A percentile compares a stretch with the other conserved stretches of the same genome.
These are phyloP conservation scores for Drosophila testacea DNA, from an alignment of 2,888 invertebrate genomes.

Conservation along the genomic window DNA sequence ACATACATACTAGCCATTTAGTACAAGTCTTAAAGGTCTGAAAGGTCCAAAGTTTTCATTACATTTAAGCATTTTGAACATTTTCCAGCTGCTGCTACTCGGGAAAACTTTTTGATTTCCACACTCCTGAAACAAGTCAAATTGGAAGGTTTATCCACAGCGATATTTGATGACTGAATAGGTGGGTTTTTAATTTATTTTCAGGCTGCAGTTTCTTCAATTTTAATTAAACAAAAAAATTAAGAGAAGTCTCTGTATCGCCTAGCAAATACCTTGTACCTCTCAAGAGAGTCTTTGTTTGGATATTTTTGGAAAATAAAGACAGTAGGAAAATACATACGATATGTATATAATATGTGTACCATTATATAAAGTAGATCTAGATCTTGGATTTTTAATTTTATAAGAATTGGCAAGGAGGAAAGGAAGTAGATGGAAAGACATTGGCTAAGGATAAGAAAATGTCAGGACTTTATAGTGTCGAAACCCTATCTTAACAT, in stretches of 20 bases:
- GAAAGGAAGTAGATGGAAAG: too few species aligned
- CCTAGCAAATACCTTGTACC: neutral
- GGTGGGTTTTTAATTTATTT: constrained; percentile 50
- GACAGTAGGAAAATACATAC: neutral
- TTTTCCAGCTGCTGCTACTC: constrained; percentile 49
- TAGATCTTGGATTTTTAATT: too few species aligned
- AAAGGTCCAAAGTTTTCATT: constrained; percentile 47
- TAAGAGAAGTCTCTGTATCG: too few species aligned
- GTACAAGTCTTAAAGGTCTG: constrained; percentile 23
- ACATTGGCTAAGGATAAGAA: too few species aligned
- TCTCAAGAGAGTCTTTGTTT: too few species aligned
- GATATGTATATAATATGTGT: too few species aligned
- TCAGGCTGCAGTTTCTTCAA: constrained; percentile 35
- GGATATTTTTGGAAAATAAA: too few species aligned
- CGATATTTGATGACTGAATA: constrained; percentile 45
- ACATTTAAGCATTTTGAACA: constrained; percentile 41
- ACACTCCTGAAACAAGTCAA: neutral
- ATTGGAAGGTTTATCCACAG: constrained; percentile 30
- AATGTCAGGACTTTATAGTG: neutral
- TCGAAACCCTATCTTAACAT: neutral
- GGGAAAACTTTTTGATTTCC: constrained; percentile 46
- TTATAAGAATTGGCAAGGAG: too few species aligned
- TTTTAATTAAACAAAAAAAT: constrained; percentile 54
- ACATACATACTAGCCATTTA: constrained; percentile 60
- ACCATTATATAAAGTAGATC: too few species aligned